phyloP scores from a whole-genome alignment of 1,140 invertebrate genomes.

The Papilio xuthus region DNA sequence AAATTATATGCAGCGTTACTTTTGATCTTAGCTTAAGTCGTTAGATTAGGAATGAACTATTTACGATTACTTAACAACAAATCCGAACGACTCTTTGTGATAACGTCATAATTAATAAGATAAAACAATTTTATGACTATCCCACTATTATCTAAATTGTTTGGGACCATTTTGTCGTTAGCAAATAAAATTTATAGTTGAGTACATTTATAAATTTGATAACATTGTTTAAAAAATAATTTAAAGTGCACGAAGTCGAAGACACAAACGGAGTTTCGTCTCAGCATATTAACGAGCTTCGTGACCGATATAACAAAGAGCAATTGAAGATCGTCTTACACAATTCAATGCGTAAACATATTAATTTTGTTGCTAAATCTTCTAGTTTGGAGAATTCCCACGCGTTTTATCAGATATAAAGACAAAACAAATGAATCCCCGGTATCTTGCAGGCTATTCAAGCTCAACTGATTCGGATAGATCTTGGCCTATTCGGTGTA shows the following conservation, averaged over 20 bases:
- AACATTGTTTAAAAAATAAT: constrained; percentile 7
- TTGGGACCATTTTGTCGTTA: no score
- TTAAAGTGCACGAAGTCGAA: constrained; percentile 14
- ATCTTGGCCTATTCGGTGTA: not conserved
- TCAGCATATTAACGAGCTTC: constrained; percentile 12
- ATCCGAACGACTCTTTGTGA: not conserved
- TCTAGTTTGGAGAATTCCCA: constrained; percentile 4
- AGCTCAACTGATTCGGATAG: constrained; percentile 45
- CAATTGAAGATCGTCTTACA: constrained; percentile 33
- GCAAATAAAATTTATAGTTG: not conserved
- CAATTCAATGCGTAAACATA: constrained; percentile 24
- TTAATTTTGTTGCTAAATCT: constrained; percentile 26
- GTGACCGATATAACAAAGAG: constrained; percentile 10
- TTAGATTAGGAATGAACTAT: no score
- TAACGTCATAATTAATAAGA: not conserved
- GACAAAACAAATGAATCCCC: constrained; percentile 8
- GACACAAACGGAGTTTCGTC: not conserved
- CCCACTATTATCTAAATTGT: not conserved
- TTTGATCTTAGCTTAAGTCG: not conserved
- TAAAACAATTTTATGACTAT: not conserved
- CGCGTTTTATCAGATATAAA: constrained; percentile 32
- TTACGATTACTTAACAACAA: not conserved
- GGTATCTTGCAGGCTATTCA: constrained; percentile 46
- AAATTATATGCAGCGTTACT: not conserved
- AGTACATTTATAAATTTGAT: not conserved